Evolutionary conservation across 1,140 invertebrate genomes (phyloP).

Genomic region (Triops cancriformis): DNA sequence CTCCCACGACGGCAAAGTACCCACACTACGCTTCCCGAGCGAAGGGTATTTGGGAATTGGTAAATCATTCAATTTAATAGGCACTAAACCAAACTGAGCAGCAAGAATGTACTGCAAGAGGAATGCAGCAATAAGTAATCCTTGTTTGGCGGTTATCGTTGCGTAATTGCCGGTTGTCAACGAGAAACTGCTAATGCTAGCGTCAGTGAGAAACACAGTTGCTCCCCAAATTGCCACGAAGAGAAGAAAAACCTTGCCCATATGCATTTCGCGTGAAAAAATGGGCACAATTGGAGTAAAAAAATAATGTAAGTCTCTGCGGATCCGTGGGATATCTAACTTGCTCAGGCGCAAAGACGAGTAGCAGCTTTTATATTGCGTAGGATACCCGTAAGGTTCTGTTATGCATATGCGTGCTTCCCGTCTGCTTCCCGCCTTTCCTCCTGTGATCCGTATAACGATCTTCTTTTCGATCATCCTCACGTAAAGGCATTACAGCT

Average conservation of each 20-base stretch:
- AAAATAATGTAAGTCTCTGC: not conserved
- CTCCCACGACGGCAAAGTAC: not conserved
- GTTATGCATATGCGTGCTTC: not conserved
- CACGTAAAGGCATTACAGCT: not conserved
- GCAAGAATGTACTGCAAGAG: not conserved
- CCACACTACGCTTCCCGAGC: not conserved
- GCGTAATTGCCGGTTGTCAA: not conserved
- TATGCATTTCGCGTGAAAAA: not conserved
- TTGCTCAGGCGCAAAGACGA: not conserved
- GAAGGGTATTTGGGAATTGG: not conserved
- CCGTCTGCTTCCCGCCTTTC: not conserved
- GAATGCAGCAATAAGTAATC: not conserved
- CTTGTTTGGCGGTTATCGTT: not conserved
- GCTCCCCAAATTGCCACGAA: not conserved
- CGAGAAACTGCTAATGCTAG: not conserved
- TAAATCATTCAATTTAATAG: not conserved
- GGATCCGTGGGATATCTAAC: not conserved
- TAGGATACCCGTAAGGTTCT: not conserved
- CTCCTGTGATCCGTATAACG: not conserved
- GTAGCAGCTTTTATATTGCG: not conserved
- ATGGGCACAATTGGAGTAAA: not conserved
- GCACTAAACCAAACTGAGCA: not conserved
- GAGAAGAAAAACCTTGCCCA: not conserved
- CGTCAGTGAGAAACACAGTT: not conserved
- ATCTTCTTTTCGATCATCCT: not conserved